Evolutionary conservation across 2,797 vertebrate species (phyloP), one percentile per base, ranked within the genome.

Genomic region (Hemitrygon akajei): DNA sequence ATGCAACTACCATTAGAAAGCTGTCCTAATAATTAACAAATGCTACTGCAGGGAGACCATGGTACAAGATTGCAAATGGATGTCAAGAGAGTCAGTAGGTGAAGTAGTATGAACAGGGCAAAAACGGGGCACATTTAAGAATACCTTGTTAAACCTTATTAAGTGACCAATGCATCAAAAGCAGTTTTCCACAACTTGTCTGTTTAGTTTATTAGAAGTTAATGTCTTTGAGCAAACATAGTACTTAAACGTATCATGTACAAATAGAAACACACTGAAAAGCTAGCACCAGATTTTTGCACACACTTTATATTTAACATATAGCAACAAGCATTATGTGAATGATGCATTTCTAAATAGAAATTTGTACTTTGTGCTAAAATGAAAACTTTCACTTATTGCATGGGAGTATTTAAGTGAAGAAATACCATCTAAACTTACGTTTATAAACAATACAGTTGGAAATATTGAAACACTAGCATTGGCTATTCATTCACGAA

Each of bases 311-410:
- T n/a, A 63, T 63, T 6, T 66, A 87, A 66, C n/a, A 34, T 89
- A 37, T 22, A 89, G 20, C 18, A 89, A 34, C 16, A 89, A 37
- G n/a, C n/a, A 69, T 66, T 37, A 89, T 30, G 34, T 66, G 60
- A 89, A 89, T 18, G 66, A 18, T 89, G 86, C 63, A 69, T 89
- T 89, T 89, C 63, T 89, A 69, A 89, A 89, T 66, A 66, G 86
- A 66, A 89, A n/a, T 34, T 60, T 89, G 58, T 34, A n/a, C 7
- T 69, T 89, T 7, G 30, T 63, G 14, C 60, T 27, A 63, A 27
- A 87, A 87, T 87, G 4, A 34, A 87, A n/a, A 63, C 58, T n/a
- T 2, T 1, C 16, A 87, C 0, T 0, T 34, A 34, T 14, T 34
- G 30, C 47, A 20, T 0, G 18, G 27, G 22, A 56, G 56, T n/a